Conservation (phyloP, 1,140 invertebrate genomes). For the Solen grandis region DNA sequence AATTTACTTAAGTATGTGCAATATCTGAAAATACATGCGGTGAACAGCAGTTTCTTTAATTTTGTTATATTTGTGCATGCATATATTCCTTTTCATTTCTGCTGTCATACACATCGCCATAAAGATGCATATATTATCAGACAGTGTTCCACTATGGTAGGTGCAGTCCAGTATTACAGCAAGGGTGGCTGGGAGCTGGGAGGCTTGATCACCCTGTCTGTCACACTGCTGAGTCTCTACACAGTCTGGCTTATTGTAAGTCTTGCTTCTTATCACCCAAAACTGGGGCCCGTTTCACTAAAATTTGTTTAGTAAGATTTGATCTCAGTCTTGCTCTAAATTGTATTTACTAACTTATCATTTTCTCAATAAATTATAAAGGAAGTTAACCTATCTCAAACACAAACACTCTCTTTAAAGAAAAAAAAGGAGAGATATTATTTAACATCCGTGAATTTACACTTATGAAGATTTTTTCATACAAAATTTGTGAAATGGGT, state of each 20-base stretch:
- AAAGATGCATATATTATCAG: slow-evolving; percentile 9
- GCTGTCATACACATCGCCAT: neutral
- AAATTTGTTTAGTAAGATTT: neutral
- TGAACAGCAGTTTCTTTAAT: neutral
- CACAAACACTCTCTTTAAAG: neutral
- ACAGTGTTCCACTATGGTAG: too few species aligned
- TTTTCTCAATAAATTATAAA: slow-evolving; percentile 10
- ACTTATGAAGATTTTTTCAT: too few species aligned
- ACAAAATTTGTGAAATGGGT: too few species aligned
- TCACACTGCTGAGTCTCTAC: slow-evolving; percentile 2
- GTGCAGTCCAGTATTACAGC: slow-evolving; percentile 1
- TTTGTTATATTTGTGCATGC: too few species aligned
- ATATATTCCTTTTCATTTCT: neutral
- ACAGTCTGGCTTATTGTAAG: slow-evolving; percentile 31
- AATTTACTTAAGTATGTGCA: neutral
- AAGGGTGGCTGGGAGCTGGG: neutral
- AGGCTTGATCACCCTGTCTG: slow-evolving; percentile 5
- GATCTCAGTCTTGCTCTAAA: neutral
- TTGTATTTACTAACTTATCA: too few species aligned
- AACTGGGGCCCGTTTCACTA: neutral
- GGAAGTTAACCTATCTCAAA: slow-evolving; percentile 20
- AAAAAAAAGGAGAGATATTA: too few species aligned
- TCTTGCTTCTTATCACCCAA: neutral
- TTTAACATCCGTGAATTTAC: too few species aligned
- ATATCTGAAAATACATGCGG: neutral